Conservation (phyloP, 1,140 invertebrate genomes). For the Bradynema listronoti region DNA sequence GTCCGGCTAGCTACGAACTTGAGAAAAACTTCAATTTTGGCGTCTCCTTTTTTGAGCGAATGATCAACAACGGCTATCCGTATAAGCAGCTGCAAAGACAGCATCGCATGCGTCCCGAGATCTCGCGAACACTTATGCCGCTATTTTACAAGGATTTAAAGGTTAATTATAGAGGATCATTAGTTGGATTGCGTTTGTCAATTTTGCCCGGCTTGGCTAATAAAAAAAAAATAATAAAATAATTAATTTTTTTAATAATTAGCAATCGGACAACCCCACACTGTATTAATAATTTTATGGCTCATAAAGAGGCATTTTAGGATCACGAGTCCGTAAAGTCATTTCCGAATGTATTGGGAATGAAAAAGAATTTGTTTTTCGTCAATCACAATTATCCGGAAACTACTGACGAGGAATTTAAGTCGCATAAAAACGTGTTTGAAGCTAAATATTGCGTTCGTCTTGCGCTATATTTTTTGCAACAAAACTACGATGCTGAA, state of each 20-base stretch:
- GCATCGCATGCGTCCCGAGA: constrained; percentile 61
- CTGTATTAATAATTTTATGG: too few relatives aligned
- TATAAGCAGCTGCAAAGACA: constrained; percentile 57
- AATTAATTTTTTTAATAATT: too few relatives aligned
- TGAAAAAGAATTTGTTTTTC: constrained; percentile 58
- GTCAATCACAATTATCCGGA: constrained; percentile 58
- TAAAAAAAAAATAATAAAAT: too few relatives aligned
- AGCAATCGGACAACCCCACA: too few relatives aligned
- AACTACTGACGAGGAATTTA: constrained; percentile 46
- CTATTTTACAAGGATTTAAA: constrained; percentile 56
- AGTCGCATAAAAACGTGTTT: constrained; percentile 56
- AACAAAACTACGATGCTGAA: constrained; percentile 59
- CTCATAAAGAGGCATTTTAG: too few relatives aligned
- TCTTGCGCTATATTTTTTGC: constrained; percentile 57
- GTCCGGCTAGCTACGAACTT: constrained; percentile 56
- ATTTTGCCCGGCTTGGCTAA: too few relatives aligned
- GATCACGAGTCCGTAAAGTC: constrained; percentile 52
- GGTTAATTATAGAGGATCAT: constrained; percentile 16
- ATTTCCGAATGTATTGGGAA: constrained; percentile 55
- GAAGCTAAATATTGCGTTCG: constrained; percentile 57
- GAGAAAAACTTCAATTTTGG: constrained; percentile 48
- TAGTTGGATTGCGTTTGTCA: too few relatives aligned
- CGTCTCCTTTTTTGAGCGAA: constrained; percentile 52
- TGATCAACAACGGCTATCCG: constrained; percentile 50
- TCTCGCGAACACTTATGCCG: constrained; percentile 56